Evolutionary conservation across 2,888 invertebrate species (phyloP).

Genomic region (Drosophila anceps): DNA sequence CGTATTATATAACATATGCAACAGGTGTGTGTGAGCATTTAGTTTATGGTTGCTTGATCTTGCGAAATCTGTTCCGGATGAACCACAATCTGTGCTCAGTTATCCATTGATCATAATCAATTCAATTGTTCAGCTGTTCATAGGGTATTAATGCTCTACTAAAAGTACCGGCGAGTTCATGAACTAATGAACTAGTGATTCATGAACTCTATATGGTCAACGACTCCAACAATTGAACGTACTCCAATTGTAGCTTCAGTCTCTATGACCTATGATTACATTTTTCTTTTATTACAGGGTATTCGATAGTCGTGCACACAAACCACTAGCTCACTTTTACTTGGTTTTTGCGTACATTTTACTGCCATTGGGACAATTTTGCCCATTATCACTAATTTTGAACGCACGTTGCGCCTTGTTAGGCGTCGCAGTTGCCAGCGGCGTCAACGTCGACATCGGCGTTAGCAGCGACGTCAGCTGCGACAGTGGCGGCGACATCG

Average conservation of each 20-base stretch:
- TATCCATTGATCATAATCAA: not conserved
- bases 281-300: not conserved
- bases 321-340: not conserved
- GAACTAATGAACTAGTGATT: not conserved
- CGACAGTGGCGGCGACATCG: constrained; percentile 1
- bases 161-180: not conserved
- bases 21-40: not conserved
- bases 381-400: constrained; percentile 80
- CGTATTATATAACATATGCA: not conserved
- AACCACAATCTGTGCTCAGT: not conserved
- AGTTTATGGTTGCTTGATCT: not conserved
- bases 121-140: not conserved
- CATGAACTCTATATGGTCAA: not conserved
- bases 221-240: not conserved
- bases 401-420: constrained; percentile 72
- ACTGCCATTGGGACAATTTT: constrained; percentile 78
- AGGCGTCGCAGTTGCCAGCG: constrained; percentile 52
- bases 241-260: not conserved
- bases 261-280: not conserved
- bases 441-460: constrained; percentile 31
- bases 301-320: not conserved
- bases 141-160: not conserved
- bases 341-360: constrained; percentile 24
- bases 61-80: accelerated
- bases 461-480: constrained; percentile 21